Conservation (phyloP, 2,113 vertebrate genomes). For the Eudyptes chrysolophus region DNA sequence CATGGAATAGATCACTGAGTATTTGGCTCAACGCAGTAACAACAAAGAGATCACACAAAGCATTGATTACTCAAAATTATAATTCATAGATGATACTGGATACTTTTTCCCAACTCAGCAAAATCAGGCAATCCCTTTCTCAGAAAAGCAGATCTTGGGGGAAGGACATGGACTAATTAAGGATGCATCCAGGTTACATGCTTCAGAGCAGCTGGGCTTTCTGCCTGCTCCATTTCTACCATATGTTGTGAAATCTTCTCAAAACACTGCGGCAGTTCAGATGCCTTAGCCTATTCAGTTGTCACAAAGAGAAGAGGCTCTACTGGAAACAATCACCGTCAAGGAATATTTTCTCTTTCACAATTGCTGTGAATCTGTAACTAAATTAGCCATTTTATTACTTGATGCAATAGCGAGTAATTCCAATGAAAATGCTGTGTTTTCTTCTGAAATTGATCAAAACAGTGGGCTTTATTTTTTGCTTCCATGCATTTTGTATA, state of each 20-base stretch:
- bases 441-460: not conserved
- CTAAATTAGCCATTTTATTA: not conserved
- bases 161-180: conserved; percentile 37
- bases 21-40: not conserved
- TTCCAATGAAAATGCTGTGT: not conserved
- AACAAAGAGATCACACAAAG: not conserved
- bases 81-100: not conserved
- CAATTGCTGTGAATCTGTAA: not conserved
- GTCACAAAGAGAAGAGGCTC: not conserved
- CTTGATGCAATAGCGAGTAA: not conserved
- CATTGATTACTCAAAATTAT: not conserved
- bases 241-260: conserved; percentile 41
- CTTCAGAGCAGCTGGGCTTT: conserved; percentile 44
- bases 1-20: not conserved
- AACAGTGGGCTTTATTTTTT: not conserved
- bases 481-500: not conserved
- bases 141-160: not conserved
- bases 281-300: not conserved
- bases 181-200: not conserved
- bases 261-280: conserved; percentile 7
- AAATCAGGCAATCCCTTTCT: not conserved
- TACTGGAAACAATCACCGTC: not conserved
- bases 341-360: not conserved
- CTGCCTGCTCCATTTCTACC: conserved; percentile 10
- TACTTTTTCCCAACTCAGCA: not conserved